Evolutionary conservation across 2,113 vertebrate species (phyloP).

Genomic region (Candoia aspera): DNA sequence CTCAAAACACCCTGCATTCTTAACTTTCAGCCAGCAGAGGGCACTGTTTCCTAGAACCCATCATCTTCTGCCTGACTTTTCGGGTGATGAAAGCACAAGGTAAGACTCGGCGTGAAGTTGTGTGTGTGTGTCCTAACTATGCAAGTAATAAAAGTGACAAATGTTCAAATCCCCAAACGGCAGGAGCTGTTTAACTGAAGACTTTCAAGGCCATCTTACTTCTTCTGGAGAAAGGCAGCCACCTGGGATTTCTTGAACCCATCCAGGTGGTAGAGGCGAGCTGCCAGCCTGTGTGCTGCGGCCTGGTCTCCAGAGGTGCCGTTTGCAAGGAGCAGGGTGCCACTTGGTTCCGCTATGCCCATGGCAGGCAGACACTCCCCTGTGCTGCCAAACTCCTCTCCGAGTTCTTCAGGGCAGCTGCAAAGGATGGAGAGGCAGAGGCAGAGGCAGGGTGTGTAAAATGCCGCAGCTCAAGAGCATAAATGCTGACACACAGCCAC

Average conservation of each 20-base stretch:
- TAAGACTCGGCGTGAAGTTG: background rate
- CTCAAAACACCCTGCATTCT: background rate
- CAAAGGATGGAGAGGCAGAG: background rate
- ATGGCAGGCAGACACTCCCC: background rate
- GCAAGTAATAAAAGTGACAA: background rate
- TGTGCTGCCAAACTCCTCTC: background rate
- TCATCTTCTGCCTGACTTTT: background rate
- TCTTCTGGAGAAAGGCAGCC: constrained; percentile 70
- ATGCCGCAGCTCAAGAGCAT: background rate
- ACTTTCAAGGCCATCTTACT: constrained; percentile 57
- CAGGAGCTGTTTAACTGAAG: background rate
- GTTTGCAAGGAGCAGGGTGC: constrained; percentile 43
- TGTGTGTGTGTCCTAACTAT: background rate
- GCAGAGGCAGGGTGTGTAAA: background rate
- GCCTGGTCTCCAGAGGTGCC: constrained; percentile 44
- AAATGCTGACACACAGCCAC: background rate
- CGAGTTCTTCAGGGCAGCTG: background rate
- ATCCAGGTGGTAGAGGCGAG: constrained; percentile 66
- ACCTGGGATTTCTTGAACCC: constrained; percentile 73
- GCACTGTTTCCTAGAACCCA: background rate
- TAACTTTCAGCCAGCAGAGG: background rate
- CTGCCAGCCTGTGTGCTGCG: constrained; percentile 61
- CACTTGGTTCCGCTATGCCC: background rate
- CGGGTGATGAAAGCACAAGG: background rate
- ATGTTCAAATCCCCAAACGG: background rate